Evolutionary conservation across 2,888 invertebrate species (phyloP).

Genomic region (Elaeidobius kamerunicus): DNA sequence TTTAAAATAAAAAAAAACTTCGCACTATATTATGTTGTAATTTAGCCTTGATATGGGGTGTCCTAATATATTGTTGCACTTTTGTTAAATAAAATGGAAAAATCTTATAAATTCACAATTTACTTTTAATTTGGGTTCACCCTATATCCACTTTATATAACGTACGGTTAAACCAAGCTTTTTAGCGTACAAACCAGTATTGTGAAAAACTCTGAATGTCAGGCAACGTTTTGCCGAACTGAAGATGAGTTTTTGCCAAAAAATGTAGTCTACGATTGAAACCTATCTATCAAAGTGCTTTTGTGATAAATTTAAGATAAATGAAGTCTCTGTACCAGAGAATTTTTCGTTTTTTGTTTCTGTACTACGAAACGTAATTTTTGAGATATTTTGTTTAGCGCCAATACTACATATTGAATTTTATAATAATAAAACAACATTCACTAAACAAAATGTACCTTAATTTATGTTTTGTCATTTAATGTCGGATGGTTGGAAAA

Average conservation of each 20-base stretch:
- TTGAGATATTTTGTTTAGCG: too few species aligned
- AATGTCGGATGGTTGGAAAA: background rate
- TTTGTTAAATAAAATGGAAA: background rate
- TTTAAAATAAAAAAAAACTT: constrained; percentile 11
- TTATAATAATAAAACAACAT: too few species aligned
- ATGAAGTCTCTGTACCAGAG: constrained; percentile 11
- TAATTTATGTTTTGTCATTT: background rate
- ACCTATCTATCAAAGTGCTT: constrained; percentile 28
- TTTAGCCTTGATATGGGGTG: constrained; percentile 3
- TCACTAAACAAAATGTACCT: background rate
- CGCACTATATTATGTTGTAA: constrained; percentile 1
- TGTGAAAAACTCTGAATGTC: constrained; percentile 16
- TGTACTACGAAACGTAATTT: background rate
- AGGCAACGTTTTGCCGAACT: constrained; percentile 28
- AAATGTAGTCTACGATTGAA: constrained; percentile 22
- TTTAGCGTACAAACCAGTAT: constrained; percentile 24
- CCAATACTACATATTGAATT: too few species aligned
- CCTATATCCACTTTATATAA: constrained; percentile 5
- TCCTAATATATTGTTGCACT: background rate
- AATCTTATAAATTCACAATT: background rate
- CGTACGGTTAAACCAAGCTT: constrained; percentile 12
- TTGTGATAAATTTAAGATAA: constrained; percentile 29
- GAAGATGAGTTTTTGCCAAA: constrained; percentile 29
- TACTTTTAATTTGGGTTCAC: constrained; percentile 7
- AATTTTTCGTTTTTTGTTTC: background rate